A percentile compares a stretch with the other conserved stretches of the same genome.
Evolutionary conservation across 1,140 invertebrate genomes (phyloP).

Genomic region (Eupristina koningsbergeri): DNA sequence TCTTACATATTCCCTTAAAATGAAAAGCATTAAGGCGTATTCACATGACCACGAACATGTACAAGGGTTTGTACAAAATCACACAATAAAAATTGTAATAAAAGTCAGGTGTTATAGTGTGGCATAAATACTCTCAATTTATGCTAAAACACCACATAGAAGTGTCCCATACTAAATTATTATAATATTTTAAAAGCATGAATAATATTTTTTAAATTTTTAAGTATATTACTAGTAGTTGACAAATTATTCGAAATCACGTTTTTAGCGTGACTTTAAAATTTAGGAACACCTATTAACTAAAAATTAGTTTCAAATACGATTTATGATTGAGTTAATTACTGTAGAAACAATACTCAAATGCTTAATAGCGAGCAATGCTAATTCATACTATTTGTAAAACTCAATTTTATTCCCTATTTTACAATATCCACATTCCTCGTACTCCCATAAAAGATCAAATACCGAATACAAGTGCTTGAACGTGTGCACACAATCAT

Average conservation of each 20-base stretch:
- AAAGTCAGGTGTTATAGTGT: constrained; percentile 67
- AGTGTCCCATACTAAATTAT: constrained; percentile 50
- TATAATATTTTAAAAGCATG: constrained; percentile 12
- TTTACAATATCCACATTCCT: background rate
- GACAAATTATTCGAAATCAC: background rate
- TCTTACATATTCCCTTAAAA: constrained; percentile 33
- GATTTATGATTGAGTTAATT: background rate
- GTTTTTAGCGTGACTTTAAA: background rate
- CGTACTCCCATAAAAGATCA: background rate
- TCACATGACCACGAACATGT: constrained; percentile 43
- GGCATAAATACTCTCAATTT: constrained; percentile 61
- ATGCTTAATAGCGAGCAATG: too few species aligned
- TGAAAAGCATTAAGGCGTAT: constrained; percentile 50
- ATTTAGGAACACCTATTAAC: background rate
- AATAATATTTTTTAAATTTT: constrained; percentile 23
- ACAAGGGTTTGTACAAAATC: constrained; percentile 60
- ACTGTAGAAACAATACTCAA: background rate
- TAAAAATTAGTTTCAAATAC: background rate
- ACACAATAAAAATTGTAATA: constrained; percentile 66
- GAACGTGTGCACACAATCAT: background rate
- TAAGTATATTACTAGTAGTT: background rate
- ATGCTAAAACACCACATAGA: constrained; percentile 66
- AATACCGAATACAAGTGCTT: background rate
- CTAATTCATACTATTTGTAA: background rate
- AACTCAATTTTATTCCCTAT: too few species aligned